Conservation (phyloP, 1,140 invertebrate species). For the Atopsyche davidsoni region DNA sequence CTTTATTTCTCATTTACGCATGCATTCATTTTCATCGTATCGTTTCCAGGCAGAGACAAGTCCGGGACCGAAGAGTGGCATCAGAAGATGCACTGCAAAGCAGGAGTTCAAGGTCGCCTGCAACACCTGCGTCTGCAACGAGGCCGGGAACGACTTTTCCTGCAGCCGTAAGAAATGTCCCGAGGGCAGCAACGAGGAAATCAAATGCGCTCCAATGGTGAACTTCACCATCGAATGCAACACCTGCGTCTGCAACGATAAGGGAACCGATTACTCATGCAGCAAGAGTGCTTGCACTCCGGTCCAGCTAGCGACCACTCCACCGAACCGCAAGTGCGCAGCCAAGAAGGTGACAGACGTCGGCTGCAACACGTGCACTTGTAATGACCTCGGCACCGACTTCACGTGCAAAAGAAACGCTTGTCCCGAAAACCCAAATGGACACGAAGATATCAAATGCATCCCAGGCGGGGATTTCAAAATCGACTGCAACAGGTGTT, state of each 20-base stretch:
- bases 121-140: slow-evolving; percentile 48
- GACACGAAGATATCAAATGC: slow-evolving; percentile 32
- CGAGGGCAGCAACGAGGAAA: neutral
- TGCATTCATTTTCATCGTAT: too few relatives aligned
- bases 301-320: neutral
- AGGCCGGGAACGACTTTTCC: slow-evolving; percentile 43
- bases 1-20: too few relatives aligned
- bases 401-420: slow-evolving; percentile 41
- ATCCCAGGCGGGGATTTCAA: slow-evolving; percentile 41
- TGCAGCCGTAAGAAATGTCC: slow-evolving; percentile 42
- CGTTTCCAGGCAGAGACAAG: too few relatives aligned
- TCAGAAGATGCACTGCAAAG: slow-evolving; percentile 45
- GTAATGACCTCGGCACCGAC: slow-evolving; percentile 41
- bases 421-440: neutral
- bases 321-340: slow-evolving; percentile 38
- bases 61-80: too few relatives aligned
- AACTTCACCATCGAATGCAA: slow-evolving; percentile 35
- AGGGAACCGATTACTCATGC: slow-evolving; percentile 28
- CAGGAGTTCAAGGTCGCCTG: slow-evolving; percentile 47
- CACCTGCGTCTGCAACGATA: slow-evolving; percentile 32
- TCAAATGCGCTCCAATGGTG: slow-evolving; percentile 31
- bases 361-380: slow-evolving; percentile 45
- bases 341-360: slow-evolving; percentile 26
- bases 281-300: slow-evolving; percentile 30
- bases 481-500: slow-evolving; percentile 43